Percentiles rank a stretch among this genome's conserved stretches.
These are phyloP conservation scores for Chionis minor DNA, from an alignment of 2,113 vertebrate species.

Conservation along the genomic window DNA sequence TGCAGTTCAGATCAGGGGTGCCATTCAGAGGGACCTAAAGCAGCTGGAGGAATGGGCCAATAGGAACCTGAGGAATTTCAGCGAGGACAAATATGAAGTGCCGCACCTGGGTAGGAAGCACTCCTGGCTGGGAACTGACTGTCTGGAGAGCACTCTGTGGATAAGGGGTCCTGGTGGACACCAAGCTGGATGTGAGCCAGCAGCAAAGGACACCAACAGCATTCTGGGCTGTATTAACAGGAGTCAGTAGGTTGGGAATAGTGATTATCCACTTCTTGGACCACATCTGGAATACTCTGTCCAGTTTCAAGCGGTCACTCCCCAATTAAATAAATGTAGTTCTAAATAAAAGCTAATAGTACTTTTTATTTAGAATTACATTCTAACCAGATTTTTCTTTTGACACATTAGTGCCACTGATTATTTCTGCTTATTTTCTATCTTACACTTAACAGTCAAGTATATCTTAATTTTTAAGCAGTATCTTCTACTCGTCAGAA, in stretches of 20 bases:
- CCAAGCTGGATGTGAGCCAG: background rate
- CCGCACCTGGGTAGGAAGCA: background rate
- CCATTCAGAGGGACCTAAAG: background rate
- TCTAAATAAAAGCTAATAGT: background rate
- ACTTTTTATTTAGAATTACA: background rate
- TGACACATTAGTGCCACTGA: background rate
- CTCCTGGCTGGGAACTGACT: background rate
- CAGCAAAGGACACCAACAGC: background rate
- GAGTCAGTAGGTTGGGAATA: background rate
- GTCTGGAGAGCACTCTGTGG: background rate
- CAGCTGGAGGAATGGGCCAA: background rate
- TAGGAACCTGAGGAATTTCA: background rate
- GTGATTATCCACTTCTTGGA: background rate
- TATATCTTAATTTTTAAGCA: background rate
- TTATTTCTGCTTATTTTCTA: background rate
- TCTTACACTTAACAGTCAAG: background rate
- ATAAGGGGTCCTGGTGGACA: background rate
- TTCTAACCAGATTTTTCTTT: background rate
- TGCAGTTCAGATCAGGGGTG: background rate
- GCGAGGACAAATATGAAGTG: background rate
- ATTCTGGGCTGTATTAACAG: background rate
- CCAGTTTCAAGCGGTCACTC: background rate
- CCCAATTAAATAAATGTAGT: background rate
- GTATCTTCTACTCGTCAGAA: background rate
- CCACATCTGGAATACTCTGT: background rate